Conservation (phyloP, 53 echinoderm and acorn worm genomes). For the Stichopus horrens region DNA sequence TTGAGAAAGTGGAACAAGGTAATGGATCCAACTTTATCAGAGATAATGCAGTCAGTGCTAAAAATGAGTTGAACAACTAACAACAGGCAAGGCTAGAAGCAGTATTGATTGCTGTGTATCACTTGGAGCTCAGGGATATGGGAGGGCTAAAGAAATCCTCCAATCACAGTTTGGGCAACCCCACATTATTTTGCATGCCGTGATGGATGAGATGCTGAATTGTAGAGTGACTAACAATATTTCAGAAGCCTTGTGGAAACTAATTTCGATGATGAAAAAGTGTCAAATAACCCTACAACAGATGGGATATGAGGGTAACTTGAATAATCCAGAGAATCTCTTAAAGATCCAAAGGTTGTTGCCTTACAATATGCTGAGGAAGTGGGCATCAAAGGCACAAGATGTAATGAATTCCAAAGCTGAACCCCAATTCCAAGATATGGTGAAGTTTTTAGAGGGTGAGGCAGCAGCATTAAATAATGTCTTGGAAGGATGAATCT, state of each 20-base stretch:
- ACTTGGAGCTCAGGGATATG: conserved; percentile 29
- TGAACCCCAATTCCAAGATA: conserved; percentile 37
- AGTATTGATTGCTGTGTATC: conserved; percentile 44
- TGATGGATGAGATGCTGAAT: conserved; percentile 47
- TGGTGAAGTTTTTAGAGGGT: conserved; percentile 21
- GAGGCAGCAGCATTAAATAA: conserved; percentile 36
- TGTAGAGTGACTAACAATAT: conserved; percentile 15
- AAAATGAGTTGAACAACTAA: too few species aligned
- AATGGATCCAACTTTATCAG: too few species aligned
- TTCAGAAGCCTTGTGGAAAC: conserved; percentile 20
- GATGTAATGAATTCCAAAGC: conserved; percentile 16
- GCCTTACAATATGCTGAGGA: conserved; percentile 34
- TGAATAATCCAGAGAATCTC: conserved; percentile 40
- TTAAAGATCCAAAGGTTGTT: conserved; percentile 29
- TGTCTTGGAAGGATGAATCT: conserved; percentile 20
- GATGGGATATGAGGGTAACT: conserved; percentile 37
- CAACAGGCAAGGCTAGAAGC: conserved; percentile 35
- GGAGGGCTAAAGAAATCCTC: conserved; percentile 24
- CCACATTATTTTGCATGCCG: conserved; percentile 46
- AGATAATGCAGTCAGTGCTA: too few species aligned
- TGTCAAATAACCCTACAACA: conserved; percentile 33
- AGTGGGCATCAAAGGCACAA: conserved; percentile 44
- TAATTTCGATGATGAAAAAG: conserved; percentile 46
- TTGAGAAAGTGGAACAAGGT: too few species aligned
- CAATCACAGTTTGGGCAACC: conserved; percentile 37